Evolutionary conservation across 2,888 invertebrate genomes (phyloP), one percentile per base, ranked within the genome.

Genomic region (Drosophila atripex): DNA sequence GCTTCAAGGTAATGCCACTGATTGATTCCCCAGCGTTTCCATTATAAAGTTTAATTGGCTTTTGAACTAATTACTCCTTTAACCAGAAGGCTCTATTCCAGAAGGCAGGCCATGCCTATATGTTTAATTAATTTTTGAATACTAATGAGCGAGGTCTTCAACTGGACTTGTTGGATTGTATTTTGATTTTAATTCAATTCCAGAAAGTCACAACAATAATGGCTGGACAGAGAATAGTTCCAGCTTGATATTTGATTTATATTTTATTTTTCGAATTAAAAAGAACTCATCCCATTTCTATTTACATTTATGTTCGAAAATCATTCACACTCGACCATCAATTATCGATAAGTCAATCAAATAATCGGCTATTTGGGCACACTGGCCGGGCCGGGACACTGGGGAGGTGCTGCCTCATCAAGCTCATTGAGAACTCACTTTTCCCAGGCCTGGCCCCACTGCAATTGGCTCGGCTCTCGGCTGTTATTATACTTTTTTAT

Each of bases 271-370:
- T 23, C 0, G 4, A 23, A 23, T 23, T 21, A 21, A 21, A 21
- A 3, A 21, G 4, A 21, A 21, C 21, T 21, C 21, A 21, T 21
- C 3, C 21, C 21, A 3, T 4, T 21, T 21, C 3, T 21, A 21
- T 21, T 23, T 5, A 23, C 4, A 23, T 23, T 5, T 23, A 4
- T 23, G 0, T 23, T 23, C 11, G n/a, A 25, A 18, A 18, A 18
- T 18, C 18, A 18, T 18, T 18, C 18, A 18, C 18, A 18, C 18
- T 1, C 18, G n/a, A 38, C 23, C 56, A 49, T 49, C 49, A 61
- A 43, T 52, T 47, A 65, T 38, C 65, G 39, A 68, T 47, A 52
- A 57, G 35, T 65, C 41, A 65, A 65, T 65, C 51, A 65, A 52
- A 57, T 43, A 65, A 57, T 58, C 18, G 58, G 47, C 53, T 45